A percentile compares a stretch with the other conserved stretches of the same genome.
Evolutionary conservation across 2,797 vertebrate species (phyloP).

Genomic region (Acanthiza pusilla): DNA sequence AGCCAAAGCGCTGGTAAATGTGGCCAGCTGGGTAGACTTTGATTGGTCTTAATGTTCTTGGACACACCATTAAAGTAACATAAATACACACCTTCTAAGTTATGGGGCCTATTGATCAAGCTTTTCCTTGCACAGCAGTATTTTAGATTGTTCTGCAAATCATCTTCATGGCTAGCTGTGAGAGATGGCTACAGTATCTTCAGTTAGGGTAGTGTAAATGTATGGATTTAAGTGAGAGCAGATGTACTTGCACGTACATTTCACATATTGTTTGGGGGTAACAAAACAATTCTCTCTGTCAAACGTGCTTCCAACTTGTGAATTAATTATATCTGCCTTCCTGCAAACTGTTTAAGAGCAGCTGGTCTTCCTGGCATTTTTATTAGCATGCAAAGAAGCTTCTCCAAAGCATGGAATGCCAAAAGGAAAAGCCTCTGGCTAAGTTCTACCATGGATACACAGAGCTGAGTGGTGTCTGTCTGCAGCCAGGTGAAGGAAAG

Average conservation of each 20-base stretch:
- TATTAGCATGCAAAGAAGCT: conserved; percentile 24
- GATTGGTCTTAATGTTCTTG: conserved; percentile 19
- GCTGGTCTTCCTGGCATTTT: conserved; percentile 35
- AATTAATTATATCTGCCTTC: conserved; percentile 38
- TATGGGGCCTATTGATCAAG: conserved; percentile 35
- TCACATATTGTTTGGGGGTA: conserved; percentile 28
- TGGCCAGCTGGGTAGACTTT: background rate
- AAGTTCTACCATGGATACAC: background rate
- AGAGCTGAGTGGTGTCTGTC: background rate
- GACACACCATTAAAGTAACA: background rate
- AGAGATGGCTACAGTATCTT: background rate
- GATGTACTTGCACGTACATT: background rate
- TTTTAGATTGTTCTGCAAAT: conserved; percentile 60
- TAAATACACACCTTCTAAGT: conserved; percentile 1
- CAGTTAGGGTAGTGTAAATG: background rate
- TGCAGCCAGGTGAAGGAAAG: background rate
- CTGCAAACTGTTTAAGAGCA: conserved; percentile 23
- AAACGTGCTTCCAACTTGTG: conserved; percentile 32
- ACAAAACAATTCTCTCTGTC: conserved; percentile 12
- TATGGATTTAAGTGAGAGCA: conserved; percentile 10
- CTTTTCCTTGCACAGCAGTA: conserved; percentile 39
- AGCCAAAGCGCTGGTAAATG: background rate
- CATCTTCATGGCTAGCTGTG: conserved; percentile 19
- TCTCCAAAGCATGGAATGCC: background rate
- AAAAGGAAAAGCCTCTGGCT: background rate